A percentile compares a stretch with the other conserved stretches of the same genome.
Evolutionary conservation across 2,888 invertebrate species (phyloP).

Genomic region (Thereva nobilitata): DNA sequence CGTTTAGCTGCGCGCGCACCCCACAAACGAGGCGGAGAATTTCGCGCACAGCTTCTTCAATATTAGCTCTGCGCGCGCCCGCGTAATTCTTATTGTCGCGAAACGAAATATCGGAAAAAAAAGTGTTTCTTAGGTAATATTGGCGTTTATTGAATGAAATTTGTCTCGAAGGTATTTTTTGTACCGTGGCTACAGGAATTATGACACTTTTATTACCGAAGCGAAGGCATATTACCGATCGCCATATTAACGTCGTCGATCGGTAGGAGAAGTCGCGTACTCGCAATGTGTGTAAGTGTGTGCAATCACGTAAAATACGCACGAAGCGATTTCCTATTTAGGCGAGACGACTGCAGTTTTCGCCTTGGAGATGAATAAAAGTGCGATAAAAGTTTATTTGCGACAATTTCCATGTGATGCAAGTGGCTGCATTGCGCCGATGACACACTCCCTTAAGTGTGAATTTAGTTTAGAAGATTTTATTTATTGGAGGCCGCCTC

Average conservation of each 20-base stretch:
- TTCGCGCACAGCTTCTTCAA: background rate
- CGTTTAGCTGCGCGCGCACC: background rate
- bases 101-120: too few species aligned
- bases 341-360: slow-evolving; percentile 5
- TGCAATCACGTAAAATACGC: slow-evolving; percentile 24
- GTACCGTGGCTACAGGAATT: too few species aligned
- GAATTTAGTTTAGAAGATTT: too few species aligned
- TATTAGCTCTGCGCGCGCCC: background rate
- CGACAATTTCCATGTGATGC: slow-evolving; percentile 31
- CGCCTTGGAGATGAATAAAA: slow-evolving; percentile 36
- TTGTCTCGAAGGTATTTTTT: too few species aligned
- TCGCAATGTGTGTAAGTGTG: background rate
- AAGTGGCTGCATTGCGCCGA: slow-evolving; percentile 1
- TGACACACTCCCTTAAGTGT: slow-evolving; percentile 19
- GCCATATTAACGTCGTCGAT: too few species aligned
- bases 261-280: background rate
- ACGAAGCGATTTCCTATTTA: slow-evolving; percentile 30
- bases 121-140: too few species aligned
- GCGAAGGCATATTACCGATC: too few species aligned
- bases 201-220: too few species aligned
- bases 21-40: background rate
- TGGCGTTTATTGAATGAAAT: too few species aligned
- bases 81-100: too few species aligned
- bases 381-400: slow-evolving; percentile 34
- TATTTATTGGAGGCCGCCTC: too few species aligned